Evolutionary conservation across 92 coral and sea anemone genomes (phyloP), one percentile per base, ranked within the genome.

Genomic region (Bergia puertoricense): DNA sequence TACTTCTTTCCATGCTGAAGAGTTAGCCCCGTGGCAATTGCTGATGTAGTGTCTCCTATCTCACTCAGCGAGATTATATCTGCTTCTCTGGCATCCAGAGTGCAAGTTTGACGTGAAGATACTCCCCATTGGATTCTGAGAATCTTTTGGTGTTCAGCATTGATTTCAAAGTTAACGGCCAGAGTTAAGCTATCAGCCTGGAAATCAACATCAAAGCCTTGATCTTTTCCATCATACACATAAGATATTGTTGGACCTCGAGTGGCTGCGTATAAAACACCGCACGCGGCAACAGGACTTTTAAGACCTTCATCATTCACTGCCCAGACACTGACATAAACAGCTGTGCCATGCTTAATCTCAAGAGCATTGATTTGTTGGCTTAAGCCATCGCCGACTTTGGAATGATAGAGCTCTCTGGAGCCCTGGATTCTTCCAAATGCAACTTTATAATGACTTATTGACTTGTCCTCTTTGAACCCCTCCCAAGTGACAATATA

Each of bases 401-500:
- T 95, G 75, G 95, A 85, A 45, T 91, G 88, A 86, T 89, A 92
- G 50, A 95, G 94, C 77, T 97, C 99, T 14, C 95, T 96, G 67
- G 98, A 97, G 11, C 98, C 97, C 44, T 86, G 86, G 54, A 92
- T 90, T 20, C 98, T 94, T 79, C 99, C 99, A 3, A 97, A 89
- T 13, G 90, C 91, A 42, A 97, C 93, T 81, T 91, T 85, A 80
- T 95, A 97, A 79, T 91, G 91, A 18, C 82, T 90, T 88, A 97
- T 96, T 30, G 81, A 79, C 18, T 95, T 94, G 88, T 96, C 96
- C 76, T 96, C 98, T 77, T 89, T 90, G 67, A 96, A 96, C 16
- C 97, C 96, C 42, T 93, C 95, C 99, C 98, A 97, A 74, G 96
- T 98, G n/a, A 97, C 90, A 48, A 94, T 91, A 88, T 97, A 97